Base-by-base conservation (phyloP, 2,888 invertebrate species). In the Ochropleura leucogaster region DNA sequence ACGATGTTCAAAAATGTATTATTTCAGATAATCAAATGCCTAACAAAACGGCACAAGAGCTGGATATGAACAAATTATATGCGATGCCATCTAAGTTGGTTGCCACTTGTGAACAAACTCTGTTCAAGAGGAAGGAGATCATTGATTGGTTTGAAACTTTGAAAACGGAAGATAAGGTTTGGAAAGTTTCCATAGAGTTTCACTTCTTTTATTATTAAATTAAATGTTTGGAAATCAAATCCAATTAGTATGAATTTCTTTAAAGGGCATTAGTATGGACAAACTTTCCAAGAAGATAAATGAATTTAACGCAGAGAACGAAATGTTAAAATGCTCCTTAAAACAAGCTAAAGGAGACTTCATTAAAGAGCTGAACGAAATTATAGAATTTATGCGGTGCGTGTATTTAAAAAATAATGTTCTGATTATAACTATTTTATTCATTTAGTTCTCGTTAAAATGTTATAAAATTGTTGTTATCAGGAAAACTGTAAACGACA, bases 271-370 rank as follows among this genome's bases (percentile, higher is more conserved):
- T 69, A 89, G 90, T 65, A 88, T 87, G 66, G 89, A 87, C 70
- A 90, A 79, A 74, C 89, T 95, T 16, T 84, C 92, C 0, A 93
- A 91, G 82, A 95, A 94, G 89, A 90, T 96, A 4, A 92, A 93
- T 64, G 94, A 95, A 80, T 95, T 94, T 64, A 91, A 90, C 63
- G 90, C 91, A 0, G 95, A 95, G 89, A 95, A 95, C 82, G 93
- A 95, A 82, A 93, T 92, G 91, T 85, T 96, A 7, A 87, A 88
- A 76, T 83, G 85, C 72, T 89, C 91, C 40, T 87, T 96, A 46
- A 91, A 93, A 55, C 90, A 88, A 77, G 89, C 90, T 9, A 95
- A 94, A 90, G 87, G 80, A 40, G 93, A 94, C 51, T 94, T 94
- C 76, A 57, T 89, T 3, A 91, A 86, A 20, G 92, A 94, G 76